Conservation (phyloP, 2,888 invertebrate species). For the Dasypogon diadema region DNA sequence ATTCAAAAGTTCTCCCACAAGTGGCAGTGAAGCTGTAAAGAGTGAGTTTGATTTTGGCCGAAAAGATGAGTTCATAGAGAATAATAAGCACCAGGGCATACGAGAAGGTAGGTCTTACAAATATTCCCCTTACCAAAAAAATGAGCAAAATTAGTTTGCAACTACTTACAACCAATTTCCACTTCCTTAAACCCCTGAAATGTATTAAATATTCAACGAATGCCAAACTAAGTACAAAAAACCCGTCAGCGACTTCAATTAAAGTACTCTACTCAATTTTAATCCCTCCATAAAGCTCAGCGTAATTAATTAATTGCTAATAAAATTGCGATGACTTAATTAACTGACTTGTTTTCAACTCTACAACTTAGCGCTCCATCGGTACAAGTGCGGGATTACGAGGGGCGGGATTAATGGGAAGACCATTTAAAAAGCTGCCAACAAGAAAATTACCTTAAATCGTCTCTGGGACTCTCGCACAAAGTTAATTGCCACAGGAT, state of each 20-base stretch:
- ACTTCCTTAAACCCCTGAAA: no score
- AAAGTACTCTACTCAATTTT: constrained; percentile 26
- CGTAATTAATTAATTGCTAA: constrained; percentile 60
- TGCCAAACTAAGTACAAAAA: not conserved
- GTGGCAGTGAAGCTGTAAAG: constrained; percentile 45
- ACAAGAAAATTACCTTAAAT: constrained; percentile 46
- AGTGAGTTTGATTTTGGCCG: constrained; percentile 42
- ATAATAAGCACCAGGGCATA: not conserved
- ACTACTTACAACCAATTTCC: no score
- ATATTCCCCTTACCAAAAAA: no score
- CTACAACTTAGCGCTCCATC: constrained; percentile 5
- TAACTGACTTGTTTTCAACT: constrained; percentile 55
- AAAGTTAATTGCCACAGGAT: constrained; percentile 28
- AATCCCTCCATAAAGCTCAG: constrained; percentile 48
- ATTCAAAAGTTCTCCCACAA: constrained; percentile 27
- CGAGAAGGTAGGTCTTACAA: constrained; percentile 33
- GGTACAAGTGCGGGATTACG: constrained; percentile 42
- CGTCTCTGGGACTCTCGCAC: constrained; percentile 5
- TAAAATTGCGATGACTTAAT: constrained; percentile 58
- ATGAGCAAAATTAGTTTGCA: no score
- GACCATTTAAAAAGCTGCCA: constrained; percentile 44
- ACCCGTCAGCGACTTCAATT: constrained; percentile 30
- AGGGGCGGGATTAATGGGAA: constrained; percentile 36
- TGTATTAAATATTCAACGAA: not conserved
- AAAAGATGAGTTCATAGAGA: not conserved